Conservation (phyloP, 2,113 vertebrate species). For the Chitala chitala region DNA sequence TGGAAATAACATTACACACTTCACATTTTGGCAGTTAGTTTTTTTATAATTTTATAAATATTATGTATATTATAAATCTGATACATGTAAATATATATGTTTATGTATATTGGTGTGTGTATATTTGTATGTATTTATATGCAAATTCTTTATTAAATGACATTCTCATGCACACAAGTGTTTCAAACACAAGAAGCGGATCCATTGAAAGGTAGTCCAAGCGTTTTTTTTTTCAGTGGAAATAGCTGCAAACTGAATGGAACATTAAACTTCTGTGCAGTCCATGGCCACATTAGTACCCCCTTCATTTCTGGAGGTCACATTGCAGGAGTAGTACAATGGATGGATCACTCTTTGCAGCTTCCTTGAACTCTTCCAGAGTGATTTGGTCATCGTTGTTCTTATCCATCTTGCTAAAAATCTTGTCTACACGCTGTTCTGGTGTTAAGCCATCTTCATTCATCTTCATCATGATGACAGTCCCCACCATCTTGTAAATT, state of each 20-base stretch:
- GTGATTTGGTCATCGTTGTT: constrained; percentile 99
- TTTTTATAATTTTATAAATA: constrained; percentile 63
- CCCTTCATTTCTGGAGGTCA: constrained; percentile 97
- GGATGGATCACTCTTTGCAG: constrained; percentile 96
- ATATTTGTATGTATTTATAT: constrained; percentile 39
- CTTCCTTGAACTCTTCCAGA: constrained; percentile 98
- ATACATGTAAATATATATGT: constrained; percentile 55
- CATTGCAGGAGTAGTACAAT: constrained; percentile 99
- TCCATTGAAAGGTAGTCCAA: constrained; percentile 99
- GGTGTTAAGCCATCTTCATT: constrained; percentile 96
- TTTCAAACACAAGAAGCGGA: constrained; percentile 99
- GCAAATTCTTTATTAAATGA: constrained; percentile 94
- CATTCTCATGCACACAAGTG: constrained; percentile 99
- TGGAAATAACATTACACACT: constrained; percentile 86
- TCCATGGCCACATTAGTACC: constrained; percentile 64
- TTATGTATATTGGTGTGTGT: constrained; percentile 27
- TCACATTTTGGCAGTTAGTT: constrained; percentile 90
- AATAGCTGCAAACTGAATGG: constrained; percentile 98
- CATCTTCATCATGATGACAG: constrained; percentile 99
- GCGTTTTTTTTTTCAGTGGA: constrained; percentile 70
- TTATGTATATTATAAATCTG: constrained; percentile 54
- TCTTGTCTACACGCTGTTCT: constrained; percentile 94
- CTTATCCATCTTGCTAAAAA: constrained; percentile 99
- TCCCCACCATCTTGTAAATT: constrained; percentile 99
- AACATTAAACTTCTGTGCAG: constrained; percentile 91